Evolutionary conservation across 2,797 vertebrate species (phyloP).

Genomic region (Otus scops): DNA sequence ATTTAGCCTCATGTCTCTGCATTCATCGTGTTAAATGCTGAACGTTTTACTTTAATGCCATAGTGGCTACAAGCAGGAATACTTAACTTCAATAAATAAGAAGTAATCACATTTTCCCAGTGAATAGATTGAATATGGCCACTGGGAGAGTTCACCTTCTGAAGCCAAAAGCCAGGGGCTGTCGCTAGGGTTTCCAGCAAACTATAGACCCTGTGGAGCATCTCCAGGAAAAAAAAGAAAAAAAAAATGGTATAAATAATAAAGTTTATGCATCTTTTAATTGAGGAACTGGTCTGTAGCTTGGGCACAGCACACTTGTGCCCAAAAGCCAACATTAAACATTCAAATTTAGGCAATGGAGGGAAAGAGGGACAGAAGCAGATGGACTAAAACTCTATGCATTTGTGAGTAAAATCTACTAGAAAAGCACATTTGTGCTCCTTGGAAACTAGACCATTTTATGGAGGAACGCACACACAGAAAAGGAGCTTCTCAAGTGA

Average conservation of each 20-base stretch:
- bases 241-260: neutral
- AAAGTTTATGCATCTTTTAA: slow-evolving; percentile 3
- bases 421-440: no score
- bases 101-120: slow-evolving; percentile 51
- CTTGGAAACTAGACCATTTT: no score
- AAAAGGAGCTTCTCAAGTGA: neutral
- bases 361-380: slow-evolving; percentile 10
- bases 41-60: slow-evolving; percentile 50
- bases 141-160: neutral
- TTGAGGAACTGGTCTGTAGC: neutral
- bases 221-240: neutral
- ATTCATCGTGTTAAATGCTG: slow-evolving; percentile 44
- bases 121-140: slow-evolving; percentile 33
- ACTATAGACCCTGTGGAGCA: neutral
- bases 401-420: slow-evolving; percentile 22
- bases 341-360: neutral
- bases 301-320: neutral
- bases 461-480: neutral
- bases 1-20: slow-evolving; percentile 48
- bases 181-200: neutral
- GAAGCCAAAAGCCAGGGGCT: neutral
- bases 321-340: slow-evolving; percentile 38
- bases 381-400: neutral
- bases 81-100: slow-evolving; percentile 61
- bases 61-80: slow-evolving; percentile 51